A percentile compares a stretch with the other conserved stretches of the same genome.
Conservation (phyloP, 2,888 invertebrate genomes). For the Drosophila tanythrix region DNA sequence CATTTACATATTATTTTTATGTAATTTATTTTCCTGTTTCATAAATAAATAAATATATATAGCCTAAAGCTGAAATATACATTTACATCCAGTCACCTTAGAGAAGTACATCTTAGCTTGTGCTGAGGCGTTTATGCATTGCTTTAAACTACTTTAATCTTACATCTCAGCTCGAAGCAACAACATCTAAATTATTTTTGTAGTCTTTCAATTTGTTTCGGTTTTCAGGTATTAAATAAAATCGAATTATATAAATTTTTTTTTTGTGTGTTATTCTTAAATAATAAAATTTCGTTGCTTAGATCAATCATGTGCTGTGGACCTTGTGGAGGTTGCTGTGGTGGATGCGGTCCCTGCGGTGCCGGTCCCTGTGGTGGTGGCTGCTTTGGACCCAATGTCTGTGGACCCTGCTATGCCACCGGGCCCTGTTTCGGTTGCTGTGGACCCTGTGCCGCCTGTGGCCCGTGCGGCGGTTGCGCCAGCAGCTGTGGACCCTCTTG, state of each 20-base stretch:
- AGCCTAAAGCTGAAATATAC: too few species aligned
- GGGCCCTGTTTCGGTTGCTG: conserved; percentile 49
- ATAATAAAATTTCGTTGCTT: neutral
- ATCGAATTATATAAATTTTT: neutral
- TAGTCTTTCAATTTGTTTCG: conserved; percentile 39
- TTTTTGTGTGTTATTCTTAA: neutral
- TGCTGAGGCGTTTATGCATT: neutral
- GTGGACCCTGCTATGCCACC: conserved; percentile 43
- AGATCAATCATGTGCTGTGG: conserved; percentile 53
- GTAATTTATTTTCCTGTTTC: neutral
- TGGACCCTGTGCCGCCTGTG: conserved; percentile 38
- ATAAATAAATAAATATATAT: neutral
- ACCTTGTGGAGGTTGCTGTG: conserved; percentile 35
- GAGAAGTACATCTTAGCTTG: neutral
- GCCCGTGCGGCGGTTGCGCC: conserved; percentile 42
- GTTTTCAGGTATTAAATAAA: conserved; percentile 28
- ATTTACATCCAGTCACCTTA: neutral
- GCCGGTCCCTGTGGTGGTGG: conserved; percentile 34
- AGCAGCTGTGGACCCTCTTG: conserved; percentile 51
- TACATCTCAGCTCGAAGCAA: conserved; percentile 2
- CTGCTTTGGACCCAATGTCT: conserved; percentile 49
- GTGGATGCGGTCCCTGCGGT: conserved; percentile 30
- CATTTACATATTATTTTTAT: neutral
- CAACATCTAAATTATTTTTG: conserved; percentile 51
- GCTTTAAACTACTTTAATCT: conserved; percentile 18